These are phyloP conservation scores for Glossophaga mutica DNA, from an alignment of 2,797 vertebrate species.

Conservation along the genomic window DNA sequence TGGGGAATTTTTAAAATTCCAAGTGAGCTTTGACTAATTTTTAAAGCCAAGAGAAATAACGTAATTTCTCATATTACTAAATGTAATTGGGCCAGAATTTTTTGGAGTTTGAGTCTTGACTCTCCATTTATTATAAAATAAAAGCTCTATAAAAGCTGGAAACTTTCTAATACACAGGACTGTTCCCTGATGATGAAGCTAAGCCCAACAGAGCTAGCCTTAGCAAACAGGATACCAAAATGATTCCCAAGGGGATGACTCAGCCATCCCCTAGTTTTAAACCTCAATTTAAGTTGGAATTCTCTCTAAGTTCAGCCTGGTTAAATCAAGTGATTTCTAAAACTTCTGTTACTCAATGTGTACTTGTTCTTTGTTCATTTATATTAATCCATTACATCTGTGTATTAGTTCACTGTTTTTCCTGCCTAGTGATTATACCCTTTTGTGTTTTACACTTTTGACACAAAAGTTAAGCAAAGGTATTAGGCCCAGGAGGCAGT, in stretches of 20 bases:
- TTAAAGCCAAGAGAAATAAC: conserved; percentile 39
- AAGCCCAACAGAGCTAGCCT: not conserved
- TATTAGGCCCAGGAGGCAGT: not conserved
- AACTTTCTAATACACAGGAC: not conserved
- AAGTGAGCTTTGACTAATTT: conserved; percentile 34
- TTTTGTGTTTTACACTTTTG: not conserved
- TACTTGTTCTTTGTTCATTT: conserved; percentile 11
- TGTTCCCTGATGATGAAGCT: not conserved
- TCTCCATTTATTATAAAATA: conserved; percentile 9
- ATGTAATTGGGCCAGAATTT: not conserved
- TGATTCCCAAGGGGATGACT: not conserved
- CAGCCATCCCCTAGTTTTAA: not conserved
- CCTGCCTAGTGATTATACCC: not conserved
- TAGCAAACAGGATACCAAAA: not conserved
- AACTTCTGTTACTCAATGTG: not conserved
- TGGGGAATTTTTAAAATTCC: not conserved
- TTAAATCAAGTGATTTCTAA: conserved; percentile 8
- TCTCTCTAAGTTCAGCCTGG: not conserved
- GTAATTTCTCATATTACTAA: conserved; percentile 20
- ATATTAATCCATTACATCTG: not conserved
- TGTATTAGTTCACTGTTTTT: not conserved
- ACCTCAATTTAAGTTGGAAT: not conserved
- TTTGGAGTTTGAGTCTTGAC: not conserved
- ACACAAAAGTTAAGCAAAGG: not conserved
- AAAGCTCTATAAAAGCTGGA: not conserved